phyloP scores from a whole-genome alignment of 2,797 vertebrate genomes.

The Oreonectes daqikongensis region DNA sequence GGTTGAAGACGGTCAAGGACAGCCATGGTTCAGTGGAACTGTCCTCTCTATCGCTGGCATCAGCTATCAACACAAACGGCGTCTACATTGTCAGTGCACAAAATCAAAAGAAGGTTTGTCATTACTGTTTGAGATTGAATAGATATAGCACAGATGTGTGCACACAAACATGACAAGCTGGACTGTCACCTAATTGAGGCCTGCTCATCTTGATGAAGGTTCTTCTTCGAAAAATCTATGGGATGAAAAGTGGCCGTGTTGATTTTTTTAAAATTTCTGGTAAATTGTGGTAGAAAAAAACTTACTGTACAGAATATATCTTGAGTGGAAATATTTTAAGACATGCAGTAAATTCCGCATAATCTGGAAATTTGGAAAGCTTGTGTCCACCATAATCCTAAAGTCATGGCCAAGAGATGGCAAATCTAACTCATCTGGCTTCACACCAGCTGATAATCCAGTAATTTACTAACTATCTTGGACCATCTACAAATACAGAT shows the following conservation, averaged over 20 bases:
- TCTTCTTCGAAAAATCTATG: too few species aligned
- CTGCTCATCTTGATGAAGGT: too few species aligned
- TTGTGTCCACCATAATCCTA: slow-evolving; percentile 84
- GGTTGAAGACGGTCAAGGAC: slow-evolving; percentile 94
- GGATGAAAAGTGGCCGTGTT: too few species aligned
- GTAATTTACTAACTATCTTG: too few species aligned
- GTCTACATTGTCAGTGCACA: slow-evolving; percentile 82
- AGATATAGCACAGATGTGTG: too few species aligned
- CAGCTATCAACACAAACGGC: slow-evolving; percentile 89
- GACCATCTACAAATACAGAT: too few species aligned
- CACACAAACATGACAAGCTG: too few species aligned
- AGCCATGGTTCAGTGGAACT: slow-evolving; percentile 96
- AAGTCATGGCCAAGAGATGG: slow-evolving; percentile 85
- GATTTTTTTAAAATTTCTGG: too few species aligned
- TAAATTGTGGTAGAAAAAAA: too few species aligned
- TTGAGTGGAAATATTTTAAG: slow-evolving; percentile 65
- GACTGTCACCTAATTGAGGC: too few species aligned
- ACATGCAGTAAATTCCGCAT: slow-evolving; percentile 22
- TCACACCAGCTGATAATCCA: too few species aligned
- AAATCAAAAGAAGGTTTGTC: slow-evolving; percentile 69
- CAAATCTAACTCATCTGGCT: too few species aligned
- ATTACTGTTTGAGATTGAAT: background rate
- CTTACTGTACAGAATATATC: slow-evolving; percentile 65
- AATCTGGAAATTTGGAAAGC: slow-evolving; percentile 77
- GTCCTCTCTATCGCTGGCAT: slow-evolving; percentile 89